Base-by-base conservation (phyloP, 2,797 vertebrate genomes). In the Premnoplex brunnescens region DNA sequence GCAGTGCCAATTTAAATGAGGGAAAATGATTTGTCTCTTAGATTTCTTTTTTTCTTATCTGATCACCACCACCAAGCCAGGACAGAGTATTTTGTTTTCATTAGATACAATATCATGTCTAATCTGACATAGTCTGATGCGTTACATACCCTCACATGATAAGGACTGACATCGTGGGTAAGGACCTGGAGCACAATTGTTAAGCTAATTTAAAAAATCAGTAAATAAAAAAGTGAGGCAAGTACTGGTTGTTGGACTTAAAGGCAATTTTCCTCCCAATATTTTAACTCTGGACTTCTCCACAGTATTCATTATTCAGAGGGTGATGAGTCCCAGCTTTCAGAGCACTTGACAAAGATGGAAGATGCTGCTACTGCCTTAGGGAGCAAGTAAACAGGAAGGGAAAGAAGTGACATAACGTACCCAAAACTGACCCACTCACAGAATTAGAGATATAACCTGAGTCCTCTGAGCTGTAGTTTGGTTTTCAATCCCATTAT, bases 151-250 rank as follows among this genome's bases (percentile, higher is more conserved):
- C 51, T 74, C 44, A 72, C 21, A 14, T 87, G 90, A 68, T 60
- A 73, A 44, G 80, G 34, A 79, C 17, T 72, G 69, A 92, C 51
- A 63, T 37, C 0, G 4, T 46, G 23, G 60, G 12, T 88, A 60
- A 88, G 73, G 49, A 74, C 60, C 44, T 48, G 67, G 30, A 87
- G 56, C 54, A 78, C 55, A 85, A 71, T 78, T 68, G 37, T 82
- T 95, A 68, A 77, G 56, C 21, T 82, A 93, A 78, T 94, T 87
- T 56, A 18, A 83, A 89, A 93, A 66, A 92, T 19, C 41, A 91
- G 30, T 60, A 63, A 85, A 67, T 55, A 44, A 80, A 79, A 36
- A 36, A 36, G 23, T 51, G 48, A 87, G 34, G 46, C 36, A 36
- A 75, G 9, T 39, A 27, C 12, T 28, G 20, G 24, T 51, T 37